These are phyloP conservation scores for Drosophila mimica DNA, from an alignment of 2,888 invertebrate genomes.

Conservation along the genomic window DNA sequence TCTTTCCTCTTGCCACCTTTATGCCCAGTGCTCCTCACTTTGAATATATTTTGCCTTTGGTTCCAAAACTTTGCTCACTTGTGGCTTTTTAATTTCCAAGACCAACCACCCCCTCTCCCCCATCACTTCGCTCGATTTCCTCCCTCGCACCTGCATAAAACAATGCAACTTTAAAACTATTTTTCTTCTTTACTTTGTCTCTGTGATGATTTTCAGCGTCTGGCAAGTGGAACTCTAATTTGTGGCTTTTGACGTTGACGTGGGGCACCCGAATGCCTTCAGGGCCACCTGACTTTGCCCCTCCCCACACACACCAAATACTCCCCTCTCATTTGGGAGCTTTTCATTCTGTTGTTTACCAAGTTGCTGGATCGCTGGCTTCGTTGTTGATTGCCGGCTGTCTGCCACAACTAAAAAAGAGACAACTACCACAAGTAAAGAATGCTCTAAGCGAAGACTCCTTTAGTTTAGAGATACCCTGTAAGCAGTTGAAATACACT, in stretches of 20 bases:
- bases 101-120: neutral
- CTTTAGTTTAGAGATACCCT: neutral
- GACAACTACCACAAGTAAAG: constrained; percentile 9
- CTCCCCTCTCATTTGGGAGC: constrained; percentile 21
- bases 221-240: constrained; percentile 42
- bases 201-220: constrained; percentile 31
- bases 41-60: constrained; percentile 55
- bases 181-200: constrained; percentile 38
- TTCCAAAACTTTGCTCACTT: constrained; percentile 39
- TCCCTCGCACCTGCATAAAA: constrained; percentile 44
- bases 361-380: constrained; percentile 73
- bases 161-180: constrained; percentile 74
- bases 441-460: too few relatives aligned
- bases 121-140: neutral
- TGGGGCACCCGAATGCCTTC: constrained; percentile 30
- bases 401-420: constrained; percentile 44
- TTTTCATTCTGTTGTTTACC: constrained; percentile 62
- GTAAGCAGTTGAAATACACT: constrained; percentile 1
- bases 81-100: constrained; percentile 62
- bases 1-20: constrained; percentile 20
- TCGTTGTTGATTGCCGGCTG: constrained; percentile 76
- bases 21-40: constrained; percentile 16
- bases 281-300: constrained; percentile 45
- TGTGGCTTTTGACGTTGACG: constrained; percentile 61
- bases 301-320: neutral